Evolutionary conservation across 2,888 invertebrate species (phyloP).

Genomic region (Lasius fuliginosus): DNA sequence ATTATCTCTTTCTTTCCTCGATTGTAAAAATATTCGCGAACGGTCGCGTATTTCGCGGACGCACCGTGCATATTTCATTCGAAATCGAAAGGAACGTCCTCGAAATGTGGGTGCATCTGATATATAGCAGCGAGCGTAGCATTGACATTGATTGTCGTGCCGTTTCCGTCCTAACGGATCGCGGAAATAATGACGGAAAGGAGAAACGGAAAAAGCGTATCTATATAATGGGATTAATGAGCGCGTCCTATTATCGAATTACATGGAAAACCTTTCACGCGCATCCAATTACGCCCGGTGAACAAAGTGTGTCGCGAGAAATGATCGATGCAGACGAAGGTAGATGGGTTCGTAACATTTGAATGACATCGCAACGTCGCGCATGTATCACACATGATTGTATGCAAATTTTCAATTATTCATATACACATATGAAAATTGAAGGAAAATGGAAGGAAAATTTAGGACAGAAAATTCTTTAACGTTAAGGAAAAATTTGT

Average conservation of each 20-base stretch:
- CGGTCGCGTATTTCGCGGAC: background rate
- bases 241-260: constrained; percentile 10
- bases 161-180: constrained; percentile 46
- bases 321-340: constrained; percentile 14
- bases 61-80: background rate
- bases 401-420: background rate
- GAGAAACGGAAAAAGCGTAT: constrained; percentile 38
- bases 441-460: background rate
- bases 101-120: background rate
- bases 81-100: background rate
- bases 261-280: constrained; percentile 53
- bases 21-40: background rate
- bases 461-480: background rate
- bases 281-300: background rate
- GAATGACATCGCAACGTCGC: background rate
- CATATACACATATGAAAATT: background rate
- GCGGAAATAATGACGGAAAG: constrained; percentile 19
- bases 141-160: constrained; percentile 61
- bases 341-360: background rate
- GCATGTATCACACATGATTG: background rate
- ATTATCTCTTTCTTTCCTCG: background rate
- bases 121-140: constrained; percentile 22
- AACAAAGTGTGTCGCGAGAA: constrained; percentile 3
- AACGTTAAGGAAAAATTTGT: background rate
- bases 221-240: constrained; percentile 38